Percentiles rank a stretch among this genome's conserved stretches.
Evolutionary conservation across 2,888 invertebrate genomes (phyloP).

Genomic region (Branchellion lobata): DNA sequence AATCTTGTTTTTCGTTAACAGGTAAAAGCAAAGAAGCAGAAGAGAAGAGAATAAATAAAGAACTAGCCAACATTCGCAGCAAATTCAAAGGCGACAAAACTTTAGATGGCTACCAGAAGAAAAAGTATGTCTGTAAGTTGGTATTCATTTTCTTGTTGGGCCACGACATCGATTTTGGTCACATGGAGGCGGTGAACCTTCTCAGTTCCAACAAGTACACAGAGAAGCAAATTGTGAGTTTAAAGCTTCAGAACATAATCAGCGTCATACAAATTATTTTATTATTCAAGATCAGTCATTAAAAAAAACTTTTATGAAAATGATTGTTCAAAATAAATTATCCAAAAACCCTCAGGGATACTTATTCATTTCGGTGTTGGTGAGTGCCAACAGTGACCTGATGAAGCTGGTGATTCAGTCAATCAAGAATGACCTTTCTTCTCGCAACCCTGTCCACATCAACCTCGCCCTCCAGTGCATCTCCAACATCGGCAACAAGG

Average conservation of each 20-base stretch:
- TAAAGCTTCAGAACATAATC: too few relatives aligned
- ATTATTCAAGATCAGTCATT: too few relatives aligned
- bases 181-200: constrained; percentile 99
- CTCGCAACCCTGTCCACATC: constrained; percentile 91
- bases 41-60: constrained; percentile 98
- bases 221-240: constrained; percentile 90
- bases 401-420: constrained; percentile 98
- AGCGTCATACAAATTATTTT: too few relatives aligned
- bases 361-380: constrained; percentile 97
- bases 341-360: constrained; percentile 90
- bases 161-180: constrained; percentile 99
- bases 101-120: constrained; percentile 99
- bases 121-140: constrained; percentile 99
- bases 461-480: constrained; percentile 98
- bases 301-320: too few relatives aligned
- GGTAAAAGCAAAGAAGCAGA: constrained; percentile 99
- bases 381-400: constrained; percentile 96
- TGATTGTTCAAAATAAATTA: neutral
- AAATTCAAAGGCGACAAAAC: constrained; percentile 82
- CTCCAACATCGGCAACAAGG: constrained; percentile 97
- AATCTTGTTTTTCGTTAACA: too few relatives aligned
- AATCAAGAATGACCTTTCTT: constrained; percentile 95
- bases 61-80: constrained; percentile 91
- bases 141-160: constrained; percentile 98
- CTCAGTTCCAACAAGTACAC: constrained; percentile 99